These are phyloP conservation scores for Phorcus lineatus DNA, from an alignment of 2,888 invertebrate species.

Conservation along the genomic window DNA sequence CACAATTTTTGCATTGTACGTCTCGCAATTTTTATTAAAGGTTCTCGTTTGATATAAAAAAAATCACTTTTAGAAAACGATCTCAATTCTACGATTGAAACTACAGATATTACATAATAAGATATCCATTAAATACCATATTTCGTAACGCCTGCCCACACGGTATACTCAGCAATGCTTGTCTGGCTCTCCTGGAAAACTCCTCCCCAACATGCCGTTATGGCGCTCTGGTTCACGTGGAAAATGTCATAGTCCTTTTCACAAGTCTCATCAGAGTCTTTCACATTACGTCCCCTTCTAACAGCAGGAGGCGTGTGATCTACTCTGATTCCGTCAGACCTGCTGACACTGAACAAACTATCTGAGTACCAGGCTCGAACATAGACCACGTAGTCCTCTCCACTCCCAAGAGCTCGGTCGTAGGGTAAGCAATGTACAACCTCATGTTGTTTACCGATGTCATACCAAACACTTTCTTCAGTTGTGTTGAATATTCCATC, in stretches of 20 bases:
- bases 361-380: constrained; percentile 18
- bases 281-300: not conserved
- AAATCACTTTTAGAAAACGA: too few species aligned
- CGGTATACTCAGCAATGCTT: not conserved
- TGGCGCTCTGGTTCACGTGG: not conserved
- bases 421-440: constrained; percentile 42
- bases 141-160: constrained; percentile 30
- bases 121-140: constrained; percentile 28
- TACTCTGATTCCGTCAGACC: not conserved
- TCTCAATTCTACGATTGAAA: too few species aligned
- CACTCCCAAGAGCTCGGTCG: constrained; percentile 25
- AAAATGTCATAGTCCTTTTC: constrained; percentile 5
- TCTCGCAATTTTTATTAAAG: too few species aligned
- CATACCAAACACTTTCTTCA: constrained; percentile 42
- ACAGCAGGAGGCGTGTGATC: constrained; percentile 23
- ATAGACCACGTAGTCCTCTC: constrained; percentile 17
- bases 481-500: constrained; percentile 41
- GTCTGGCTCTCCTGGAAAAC: constrained; percentile 22
- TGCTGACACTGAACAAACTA: not conserved
- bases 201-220: constrained; percentile 14
- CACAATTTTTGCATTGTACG: too few species aligned
- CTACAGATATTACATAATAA: too few species aligned
- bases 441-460: constrained; percentile 36
- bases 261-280: not conserved
- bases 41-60: too few species aligned